A percentile compares a stretch with the other conserved stretches of the same genome.
Conservation (phyloP, 2,113 vertebrate species). For the Seriola quinqueradiata region DNA sequence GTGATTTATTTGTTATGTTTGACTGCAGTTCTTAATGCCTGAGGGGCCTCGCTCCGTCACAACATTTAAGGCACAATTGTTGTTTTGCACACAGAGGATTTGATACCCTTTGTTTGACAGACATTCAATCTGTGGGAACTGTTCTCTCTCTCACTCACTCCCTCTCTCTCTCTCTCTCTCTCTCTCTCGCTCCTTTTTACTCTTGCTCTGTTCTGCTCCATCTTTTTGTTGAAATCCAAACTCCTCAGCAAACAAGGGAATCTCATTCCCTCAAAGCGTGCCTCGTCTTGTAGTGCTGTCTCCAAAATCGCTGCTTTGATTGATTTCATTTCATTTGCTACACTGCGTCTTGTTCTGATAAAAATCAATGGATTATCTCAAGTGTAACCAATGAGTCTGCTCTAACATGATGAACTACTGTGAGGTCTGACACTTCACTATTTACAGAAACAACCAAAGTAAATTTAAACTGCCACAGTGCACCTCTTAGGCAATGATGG, state of each 20-base stretch:
- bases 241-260: conserved; percentile 56
- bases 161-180: conserved; percentile 18
- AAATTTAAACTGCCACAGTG: conserved; percentile 65
- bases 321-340: conserved; percentile 65
- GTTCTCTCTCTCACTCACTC: conserved; percentile 34
- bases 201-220: conserved; percentile 18
- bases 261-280: conserved; percentile 48
- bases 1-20: conserved; percentile 77
- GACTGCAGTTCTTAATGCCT: conserved; percentile 66
- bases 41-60: conserved; percentile 58
- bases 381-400: conserved; percentile 67
- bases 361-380: conserved; percentile 61
- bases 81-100: conserved; percentile 76
- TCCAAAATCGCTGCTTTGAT: conserved; percentile 59
- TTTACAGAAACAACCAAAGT: conserved; percentile 70
- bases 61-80: conserved; percentile 76
- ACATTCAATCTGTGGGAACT: conserved; percentile 80
- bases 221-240: conserved; percentile 42
- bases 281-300: conserved; percentile 54
- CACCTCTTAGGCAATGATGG: conserved; percentile 74
- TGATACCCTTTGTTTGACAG: conserved; percentile 74
- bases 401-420: conserved; percentile 64
- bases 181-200: background rate
- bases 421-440: conserved; percentile 61
- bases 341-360: conserved; percentile 40